Conservation (phyloP, 2,888 invertebrate species). For the Zhuqinia jingwanae region DNA sequence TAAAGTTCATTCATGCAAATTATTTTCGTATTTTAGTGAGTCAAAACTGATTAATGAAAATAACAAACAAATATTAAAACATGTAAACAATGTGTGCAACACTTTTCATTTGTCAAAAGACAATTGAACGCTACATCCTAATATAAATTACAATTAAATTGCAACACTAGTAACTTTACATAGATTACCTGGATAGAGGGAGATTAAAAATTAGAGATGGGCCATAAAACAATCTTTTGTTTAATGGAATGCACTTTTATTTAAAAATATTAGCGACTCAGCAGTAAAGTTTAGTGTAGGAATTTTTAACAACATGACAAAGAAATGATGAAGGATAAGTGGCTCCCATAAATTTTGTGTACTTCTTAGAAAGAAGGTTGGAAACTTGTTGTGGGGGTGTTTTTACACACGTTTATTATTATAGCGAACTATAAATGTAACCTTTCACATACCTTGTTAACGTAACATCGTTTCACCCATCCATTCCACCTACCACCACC, state of each 20-base stretch:
- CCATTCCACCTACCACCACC: too few relatives aligned
- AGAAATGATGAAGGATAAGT: slow-evolving; percentile 31
- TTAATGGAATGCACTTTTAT: not conserved
- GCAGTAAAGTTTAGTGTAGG: not conserved
- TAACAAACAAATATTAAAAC: too few relatives aligned
- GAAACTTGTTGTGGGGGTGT: not conserved
- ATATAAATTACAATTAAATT: too few relatives aligned
- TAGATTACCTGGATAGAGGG: too few relatives aligned
- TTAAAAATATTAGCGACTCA: not conserved
- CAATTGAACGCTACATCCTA: too few relatives aligned
- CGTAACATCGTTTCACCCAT: slow-evolving; percentile 25
- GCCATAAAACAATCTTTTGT: not conserved
- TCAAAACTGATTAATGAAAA: too few relatives aligned
- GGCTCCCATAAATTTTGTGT: slow-evolving; percentile 32
- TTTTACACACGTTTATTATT: not conserved
- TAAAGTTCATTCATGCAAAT: too few relatives aligned
- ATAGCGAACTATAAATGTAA: not conserved
- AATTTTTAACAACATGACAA: slow-evolving; percentile 17
- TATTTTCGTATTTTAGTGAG: too few relatives aligned
- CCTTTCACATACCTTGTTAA: slow-evolving; percentile 25
- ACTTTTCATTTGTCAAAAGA: too few relatives aligned
- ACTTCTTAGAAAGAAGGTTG: not conserved
- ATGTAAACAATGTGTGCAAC: too few relatives aligned
- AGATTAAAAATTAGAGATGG: not conserved
- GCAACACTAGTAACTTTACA: too few relatives aligned